Conservation (phyloP, 2,113 vertebrate genomes). For the Protobothrops mucrosquamatus region DNA sequence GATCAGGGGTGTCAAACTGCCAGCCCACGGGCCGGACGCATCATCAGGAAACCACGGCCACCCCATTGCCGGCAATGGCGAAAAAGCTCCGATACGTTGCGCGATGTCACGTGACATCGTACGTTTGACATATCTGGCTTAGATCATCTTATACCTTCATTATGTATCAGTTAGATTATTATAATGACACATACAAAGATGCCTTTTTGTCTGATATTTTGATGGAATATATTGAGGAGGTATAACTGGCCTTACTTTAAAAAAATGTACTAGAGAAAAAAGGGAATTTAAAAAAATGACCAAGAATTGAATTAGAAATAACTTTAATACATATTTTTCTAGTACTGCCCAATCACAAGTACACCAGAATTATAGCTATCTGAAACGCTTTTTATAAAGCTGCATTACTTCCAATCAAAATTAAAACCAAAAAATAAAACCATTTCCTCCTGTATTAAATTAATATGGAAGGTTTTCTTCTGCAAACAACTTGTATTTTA, state of each 20-base stretch:
- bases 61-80: no score
- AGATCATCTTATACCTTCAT: not conserved
- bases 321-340: not conserved
- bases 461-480: not conserved
- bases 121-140: not conserved
- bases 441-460: not conserved
- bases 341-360: not conserved
- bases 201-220: not conserved
- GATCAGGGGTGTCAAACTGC: not conserved
- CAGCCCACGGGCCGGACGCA: no score
- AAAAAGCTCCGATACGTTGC: no score
- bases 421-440: not conserved
- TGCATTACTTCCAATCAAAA: not conserved
- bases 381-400: not conserved
- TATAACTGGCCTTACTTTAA: not conserved
- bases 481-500: not conserved
- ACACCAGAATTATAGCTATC: not conserved
- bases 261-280: not conserved
- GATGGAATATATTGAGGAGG: not conserved
- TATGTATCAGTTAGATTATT: not conserved
- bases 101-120: no score
- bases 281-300: not conserved
- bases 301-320: not conserved
- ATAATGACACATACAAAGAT: not conserved
- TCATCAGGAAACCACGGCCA: no score